A percentile compares a stretch with the other conserved stretches of the same genome.
These are phyloP conservation scores for Sarcoramphus papa DNA, from an alignment of 2,797 vertebrate species.

Conservation along the genomic window DNA sequence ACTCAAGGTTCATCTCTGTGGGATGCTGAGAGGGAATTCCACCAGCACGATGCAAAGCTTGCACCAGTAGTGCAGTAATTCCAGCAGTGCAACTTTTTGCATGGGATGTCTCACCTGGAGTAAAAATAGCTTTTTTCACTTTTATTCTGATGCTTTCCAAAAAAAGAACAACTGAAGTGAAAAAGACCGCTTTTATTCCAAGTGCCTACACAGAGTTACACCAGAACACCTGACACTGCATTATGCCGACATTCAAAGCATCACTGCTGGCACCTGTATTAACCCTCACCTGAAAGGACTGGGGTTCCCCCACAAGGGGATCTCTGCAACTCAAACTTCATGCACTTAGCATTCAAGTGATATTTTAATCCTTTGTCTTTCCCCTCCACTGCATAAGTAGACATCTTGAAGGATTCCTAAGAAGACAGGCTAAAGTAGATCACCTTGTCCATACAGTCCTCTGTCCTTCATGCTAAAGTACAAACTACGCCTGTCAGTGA, in stretches of 20 bases:
- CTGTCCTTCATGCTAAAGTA: neutral
- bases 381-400: neutral
- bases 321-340: neutral
- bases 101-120: neutral
- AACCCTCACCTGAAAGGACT: neutral
- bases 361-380: neutral
- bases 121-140: neutral
- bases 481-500: neutral
- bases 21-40: neutral
- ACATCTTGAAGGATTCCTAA: neutral
- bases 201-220: neutral
- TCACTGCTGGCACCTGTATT: neutral
- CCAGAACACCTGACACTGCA: neutral
- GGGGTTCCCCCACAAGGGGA: neutral
- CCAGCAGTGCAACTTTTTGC: neutral
- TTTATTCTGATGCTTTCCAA: neutral
- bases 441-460: neutral
- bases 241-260: neutral
- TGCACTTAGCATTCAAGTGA: neutral
- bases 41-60: rapidly evolving
- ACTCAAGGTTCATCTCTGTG: neutral
- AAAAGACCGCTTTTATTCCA: neutral
- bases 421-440: neutral
- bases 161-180: neutral
- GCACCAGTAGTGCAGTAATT: neutral